Percentiles rank a stretch among this genome's conserved stretches.
Conservation (phyloP, 2,113 vertebrate genomes). For the Microcebus murinus region DNA sequence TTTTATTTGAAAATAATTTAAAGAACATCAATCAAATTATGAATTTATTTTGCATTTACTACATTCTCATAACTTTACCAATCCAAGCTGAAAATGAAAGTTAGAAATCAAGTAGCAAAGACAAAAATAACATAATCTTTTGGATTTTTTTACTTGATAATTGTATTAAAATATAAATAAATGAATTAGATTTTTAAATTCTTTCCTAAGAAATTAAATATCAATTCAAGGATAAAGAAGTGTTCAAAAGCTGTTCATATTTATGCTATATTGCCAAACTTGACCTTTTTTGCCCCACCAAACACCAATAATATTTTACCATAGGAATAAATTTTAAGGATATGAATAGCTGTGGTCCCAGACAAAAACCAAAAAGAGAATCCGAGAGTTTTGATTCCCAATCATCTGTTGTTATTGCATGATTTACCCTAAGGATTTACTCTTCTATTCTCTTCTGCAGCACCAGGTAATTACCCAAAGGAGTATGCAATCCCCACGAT, state of each 20-base stretch:
- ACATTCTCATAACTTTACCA: not conserved
- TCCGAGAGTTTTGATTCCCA: not conserved
- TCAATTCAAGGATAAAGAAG: not conserved
- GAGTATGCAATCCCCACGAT: not conserved
- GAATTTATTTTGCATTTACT: not conserved
- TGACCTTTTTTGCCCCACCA: not conserved
- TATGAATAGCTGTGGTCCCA: not conserved
- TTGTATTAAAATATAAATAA: constrained; percentile 30
- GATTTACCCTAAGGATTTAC: not conserved
- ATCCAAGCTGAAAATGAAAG: not conserved
- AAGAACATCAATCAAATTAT: not conserved
- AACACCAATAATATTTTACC: not conserved
- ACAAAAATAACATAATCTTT: not conserved
- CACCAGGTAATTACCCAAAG: constrained; percentile 32
- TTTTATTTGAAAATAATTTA: not conserved
- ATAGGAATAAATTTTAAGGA: not conserved
- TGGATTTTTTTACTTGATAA: not conserved
- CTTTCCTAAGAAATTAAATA: not conserved
- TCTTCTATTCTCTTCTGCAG: not conserved
- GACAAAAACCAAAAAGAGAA: not conserved
- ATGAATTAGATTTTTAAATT: not conserved
- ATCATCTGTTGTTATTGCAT: not conserved
- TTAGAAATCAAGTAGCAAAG: not conserved
- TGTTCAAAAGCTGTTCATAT: not conserved
- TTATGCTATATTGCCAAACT: not conserved